Evolutionary conservation across 53 echinoderm and acorn worm species (phyloP), one percentile per base, ranked within the genome.

Genomic region (Paracentrotus lividus): DNA sequence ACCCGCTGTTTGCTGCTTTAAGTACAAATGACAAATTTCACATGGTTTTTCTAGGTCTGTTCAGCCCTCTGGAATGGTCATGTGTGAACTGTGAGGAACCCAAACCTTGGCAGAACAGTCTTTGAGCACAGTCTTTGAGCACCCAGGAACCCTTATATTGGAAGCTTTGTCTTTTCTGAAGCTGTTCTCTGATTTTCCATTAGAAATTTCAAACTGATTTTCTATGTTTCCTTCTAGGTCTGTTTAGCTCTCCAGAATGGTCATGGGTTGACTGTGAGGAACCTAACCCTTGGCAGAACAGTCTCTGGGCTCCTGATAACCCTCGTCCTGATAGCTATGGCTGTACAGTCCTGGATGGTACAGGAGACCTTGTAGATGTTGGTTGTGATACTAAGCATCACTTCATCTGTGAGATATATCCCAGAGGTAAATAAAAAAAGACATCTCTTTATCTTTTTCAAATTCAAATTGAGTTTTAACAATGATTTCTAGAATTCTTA

Each of bases 31-130:
- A 51, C 7, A 51, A 51, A 51, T 51, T 51, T 8, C 51, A 51
- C 6, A 51, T 51, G 6, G 51, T 51, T 6, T 12, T 51, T 51
- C 89, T n/a, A 89, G 89, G 52, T 76, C 12, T 88, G 88, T 51
- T 72, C 93, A 32, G 95, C 93, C 94, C 92, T 26, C 42, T 64
- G 34, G 59, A 77, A 1, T 97, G 97, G 97, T 58, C 24, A 8
- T 97, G 97, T 96, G 40, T 94, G 5, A 94, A 96, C 88, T 97
- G 97, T 84, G 89, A 94, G 34, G 59, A 34, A 49, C 52, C 94
- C 24, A 92, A 88, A 31, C 49, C 88, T 29, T 97, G 93, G 90
- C 96, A 96, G 75, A 47, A 93, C 9, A 78, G 91, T 8, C 85
- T 96, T 31, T n/a, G n/a, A n/a, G n/a, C n/a, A n/a, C n/a, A n/a